Evolutionary conservation across 2,797 vertebrate genomes (phyloP).

Genomic region (Myotis findleyi): DNA sequence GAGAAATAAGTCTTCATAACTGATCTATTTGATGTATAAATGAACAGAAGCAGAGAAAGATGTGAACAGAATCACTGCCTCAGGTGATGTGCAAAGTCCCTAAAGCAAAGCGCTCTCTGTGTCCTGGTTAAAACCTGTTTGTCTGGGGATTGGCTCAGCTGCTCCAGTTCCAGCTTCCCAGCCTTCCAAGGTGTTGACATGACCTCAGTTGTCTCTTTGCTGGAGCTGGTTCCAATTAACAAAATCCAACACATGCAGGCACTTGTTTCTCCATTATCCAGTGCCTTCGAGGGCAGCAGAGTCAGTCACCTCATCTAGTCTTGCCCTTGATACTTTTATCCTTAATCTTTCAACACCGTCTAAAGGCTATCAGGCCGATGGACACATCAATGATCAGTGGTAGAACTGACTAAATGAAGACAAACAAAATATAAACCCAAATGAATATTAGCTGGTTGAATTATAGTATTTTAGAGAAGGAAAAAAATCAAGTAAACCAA

Average conservation of each 20-base stretch:
- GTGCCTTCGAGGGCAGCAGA: slow-evolving; percentile 80
- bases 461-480: neutral
- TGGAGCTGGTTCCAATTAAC: slow-evolving; percentile 87
- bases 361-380: slow-evolving; percentile 66
- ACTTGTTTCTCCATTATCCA: slow-evolving; percentile 80
- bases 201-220: slow-evolving; percentile 85
- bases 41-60: slow-evolving; percentile 85
- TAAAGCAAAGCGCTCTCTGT: slow-evolving; percentile 83
- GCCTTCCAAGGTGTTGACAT: slow-evolving; percentile 84
- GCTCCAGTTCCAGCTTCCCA: slow-evolving; percentile 86
- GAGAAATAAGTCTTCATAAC: slow-evolving; percentile 26
- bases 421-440: slow-evolving; percentile 32
- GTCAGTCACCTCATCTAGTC: slow-evolving; percentile 72
- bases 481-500: neutral
- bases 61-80: slow-evolving; percentile 83
- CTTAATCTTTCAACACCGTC: slow-evolving; percentile 54
- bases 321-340: slow-evolving; percentile 71
- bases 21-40: slow-evolving; percentile 15
- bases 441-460: neutral
- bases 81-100: slow-evolving; percentile 85
- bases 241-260: slow-evolving; percentile 86
- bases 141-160: slow-evolving; percentile 86
- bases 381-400: neutral
- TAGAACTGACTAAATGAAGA: slow-evolving; percentile 47
- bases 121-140: slow-evolving; percentile 90